phyloP scores from a whole-genome alignment of 2,113 vertebrate species.

The Hippopotamus amphibius region DNA sequence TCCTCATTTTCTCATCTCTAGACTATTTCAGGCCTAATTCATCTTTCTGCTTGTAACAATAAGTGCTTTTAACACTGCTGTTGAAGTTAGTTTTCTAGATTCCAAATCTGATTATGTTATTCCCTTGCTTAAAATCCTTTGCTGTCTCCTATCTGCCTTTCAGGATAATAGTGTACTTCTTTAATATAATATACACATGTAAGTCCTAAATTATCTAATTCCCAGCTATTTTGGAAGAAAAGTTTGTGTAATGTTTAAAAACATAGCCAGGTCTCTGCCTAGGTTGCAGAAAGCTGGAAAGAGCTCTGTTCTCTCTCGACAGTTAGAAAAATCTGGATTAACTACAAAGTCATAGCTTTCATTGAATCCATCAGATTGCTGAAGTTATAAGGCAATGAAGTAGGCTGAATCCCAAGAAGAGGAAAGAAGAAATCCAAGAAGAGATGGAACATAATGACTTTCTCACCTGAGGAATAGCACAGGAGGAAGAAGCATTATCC shows the following conservation, averaged over 20 bases:
- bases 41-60: neutral
- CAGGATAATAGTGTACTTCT: neutral
- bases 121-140: neutral
- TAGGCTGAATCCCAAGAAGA: neutral
- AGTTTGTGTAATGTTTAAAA: neutral
- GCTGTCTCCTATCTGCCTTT: neutral
- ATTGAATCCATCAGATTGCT: neutral
- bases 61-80: neutral
- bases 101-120: neutral
- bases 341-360: neutral
- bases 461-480: neutral
- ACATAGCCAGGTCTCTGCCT: neutral
- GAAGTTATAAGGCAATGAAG: neutral
- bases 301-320: neutral
- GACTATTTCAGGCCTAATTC: neutral
- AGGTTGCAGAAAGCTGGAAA: neutral
- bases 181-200: neutral
- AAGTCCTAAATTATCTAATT: neutral
- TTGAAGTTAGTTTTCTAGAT: slow-evolving; percentile 1
- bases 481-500: neutral
- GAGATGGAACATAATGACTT: neutral
- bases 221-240: neutral
- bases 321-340: neutral
- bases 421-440: neutral
- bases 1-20: neutral